Evolutionary conservation across 2,113 vertebrate genomes (phyloP).

Genomic region (Zosterops borbonicus): DNA sequence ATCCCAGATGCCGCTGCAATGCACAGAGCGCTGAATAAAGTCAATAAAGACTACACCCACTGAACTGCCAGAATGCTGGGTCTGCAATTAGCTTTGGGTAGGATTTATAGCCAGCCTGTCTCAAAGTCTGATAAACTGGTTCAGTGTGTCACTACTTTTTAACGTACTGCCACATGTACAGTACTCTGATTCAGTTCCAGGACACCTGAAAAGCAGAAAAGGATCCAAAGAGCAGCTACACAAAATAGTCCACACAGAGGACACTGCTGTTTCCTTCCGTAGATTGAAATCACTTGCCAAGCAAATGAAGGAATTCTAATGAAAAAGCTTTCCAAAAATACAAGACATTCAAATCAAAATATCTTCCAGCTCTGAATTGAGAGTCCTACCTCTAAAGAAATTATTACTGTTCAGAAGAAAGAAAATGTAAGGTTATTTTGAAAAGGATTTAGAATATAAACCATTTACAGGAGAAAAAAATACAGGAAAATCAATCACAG

Average conservation of each 20-base stretch:
- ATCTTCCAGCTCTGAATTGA: neutral
- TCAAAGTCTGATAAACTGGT: neutral
- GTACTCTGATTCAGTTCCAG: neutral
- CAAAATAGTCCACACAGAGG: neutral
- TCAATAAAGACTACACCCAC: neutral
- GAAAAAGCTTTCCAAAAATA: neutral
- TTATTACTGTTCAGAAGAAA: neutral
- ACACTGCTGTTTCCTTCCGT: neutral
- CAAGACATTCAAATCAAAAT: neutral
- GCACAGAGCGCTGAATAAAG: neutral
- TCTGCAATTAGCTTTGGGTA: neutral
- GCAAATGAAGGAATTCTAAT: neutral
- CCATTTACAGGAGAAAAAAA: neutral
- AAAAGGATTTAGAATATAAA: neutral
- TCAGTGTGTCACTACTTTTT: neutral
- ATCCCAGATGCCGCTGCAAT: neutral
- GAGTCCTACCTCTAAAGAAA: neutral
- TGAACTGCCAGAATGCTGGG: neutral
- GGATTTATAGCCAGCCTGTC: neutral
- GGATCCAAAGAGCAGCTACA: neutral
- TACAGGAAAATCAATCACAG: neutral
- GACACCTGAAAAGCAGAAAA: neutral
- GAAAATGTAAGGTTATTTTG: neutral
- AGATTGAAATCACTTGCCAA: neutral
- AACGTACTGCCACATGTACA: rapidly evolving